Conservation (phyloP, 2,113 vertebrate species). For the Pelodiscus sinensis region DNA sequence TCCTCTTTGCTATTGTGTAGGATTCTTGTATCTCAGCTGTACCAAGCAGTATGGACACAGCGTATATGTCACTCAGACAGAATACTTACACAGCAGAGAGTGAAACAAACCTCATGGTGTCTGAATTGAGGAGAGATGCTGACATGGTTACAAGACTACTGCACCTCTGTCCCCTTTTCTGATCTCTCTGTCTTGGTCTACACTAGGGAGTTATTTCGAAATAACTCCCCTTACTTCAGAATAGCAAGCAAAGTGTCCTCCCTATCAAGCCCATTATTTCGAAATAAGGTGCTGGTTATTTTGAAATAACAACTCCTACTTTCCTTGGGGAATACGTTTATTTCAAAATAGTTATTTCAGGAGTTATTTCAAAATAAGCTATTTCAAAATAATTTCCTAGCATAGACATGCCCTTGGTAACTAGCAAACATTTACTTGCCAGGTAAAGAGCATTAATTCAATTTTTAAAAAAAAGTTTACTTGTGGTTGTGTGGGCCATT, state of each 20-base stretch:
- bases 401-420: neutral
- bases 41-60: neutral
- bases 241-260: too few relatives aligned
- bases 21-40: neutral
- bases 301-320: too few relatives aligned
- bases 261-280: too few relatives aligned
- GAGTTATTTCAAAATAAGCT: too few relatives aligned
- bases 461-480: neutral
- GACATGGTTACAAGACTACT: neutral
- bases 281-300: too few relatives aligned
- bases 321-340: too few relatives aligned
- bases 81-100: neutral
- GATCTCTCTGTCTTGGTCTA: neutral
- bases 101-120: neutral
- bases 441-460: neutral
- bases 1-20: neutral
- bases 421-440: neutral
- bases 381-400: too few relatives aligned
- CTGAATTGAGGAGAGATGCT: neutral
- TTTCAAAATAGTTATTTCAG: too few relatives aligned
- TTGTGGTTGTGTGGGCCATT: neutral
- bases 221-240: too few relatives aligned
- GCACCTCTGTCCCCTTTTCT: neutral
- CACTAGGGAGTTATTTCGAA: too few relatives aligned
- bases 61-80: neutral